A percentile compares a stretch with the other conserved stretches of the same genome.
These are phyloP conservation scores for Bombus superbus DNA, from an alignment of 1,140 invertebrate genomes.

Conservation along the genomic window DNA sequence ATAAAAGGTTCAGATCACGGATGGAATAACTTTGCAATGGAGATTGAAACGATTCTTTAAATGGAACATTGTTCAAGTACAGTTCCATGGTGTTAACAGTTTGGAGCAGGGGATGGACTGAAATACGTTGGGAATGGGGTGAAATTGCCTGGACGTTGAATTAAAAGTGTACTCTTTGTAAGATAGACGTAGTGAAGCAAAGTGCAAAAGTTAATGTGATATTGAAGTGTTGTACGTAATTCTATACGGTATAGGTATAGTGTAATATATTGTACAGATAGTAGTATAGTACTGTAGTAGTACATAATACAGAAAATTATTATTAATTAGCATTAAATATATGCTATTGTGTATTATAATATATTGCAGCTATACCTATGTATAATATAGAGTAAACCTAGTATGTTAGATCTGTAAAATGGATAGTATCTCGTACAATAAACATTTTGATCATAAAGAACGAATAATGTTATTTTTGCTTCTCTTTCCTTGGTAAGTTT, in stretches of 20 bases:
- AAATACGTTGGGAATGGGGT: background rate
- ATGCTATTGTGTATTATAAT: too few relatives aligned
- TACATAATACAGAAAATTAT: too few relatives aligned
- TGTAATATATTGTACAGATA: background rate
- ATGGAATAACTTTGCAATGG: background rate
- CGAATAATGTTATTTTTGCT: background rate
- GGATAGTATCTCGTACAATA: too few relatives aligned
- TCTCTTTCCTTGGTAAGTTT: background rate
- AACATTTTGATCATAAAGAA: background rate
- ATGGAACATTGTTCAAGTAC: background rate
- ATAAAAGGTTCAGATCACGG: background rate
- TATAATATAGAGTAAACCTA: too few relatives aligned
- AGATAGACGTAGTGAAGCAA: background rate
- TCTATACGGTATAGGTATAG: background rate
- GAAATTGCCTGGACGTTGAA: background rate
- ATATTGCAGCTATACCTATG: too few relatives aligned
- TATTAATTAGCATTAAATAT: too few relatives aligned
- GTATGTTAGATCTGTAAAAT: too few relatives aligned
- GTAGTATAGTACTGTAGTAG: too few relatives aligned
- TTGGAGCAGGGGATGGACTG: background rate
- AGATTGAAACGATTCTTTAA: background rate
- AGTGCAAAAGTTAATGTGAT: background rate
- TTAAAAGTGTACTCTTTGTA: background rate
- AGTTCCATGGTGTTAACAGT: background rate
- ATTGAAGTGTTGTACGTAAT: background rate